Evolutionary conservation across 2,797 vertebrate genomes (phyloP).

Genomic region (Anguilla marmorata): DNA sequence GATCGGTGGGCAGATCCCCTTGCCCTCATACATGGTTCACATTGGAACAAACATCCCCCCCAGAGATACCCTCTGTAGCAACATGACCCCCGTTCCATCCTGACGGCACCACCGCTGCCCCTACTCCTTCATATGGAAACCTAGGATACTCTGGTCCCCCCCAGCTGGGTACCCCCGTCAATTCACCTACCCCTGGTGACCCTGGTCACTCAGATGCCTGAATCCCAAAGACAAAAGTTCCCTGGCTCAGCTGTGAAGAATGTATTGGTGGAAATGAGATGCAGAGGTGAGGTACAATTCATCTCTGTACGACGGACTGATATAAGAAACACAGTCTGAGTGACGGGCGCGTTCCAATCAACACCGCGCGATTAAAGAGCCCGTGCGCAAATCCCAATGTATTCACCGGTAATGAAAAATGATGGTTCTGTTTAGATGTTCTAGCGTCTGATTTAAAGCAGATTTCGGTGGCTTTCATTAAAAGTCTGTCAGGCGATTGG

Average conservation of each 20-base stretch:
- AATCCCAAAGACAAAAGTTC: neutral
- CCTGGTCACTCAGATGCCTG: neutral
- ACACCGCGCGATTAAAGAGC: neutral
- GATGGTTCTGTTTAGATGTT: neutral
- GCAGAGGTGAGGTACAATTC: neutral
- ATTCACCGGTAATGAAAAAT: slow-evolving; percentile 10
- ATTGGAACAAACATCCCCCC: neutral
- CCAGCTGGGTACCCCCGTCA: neutral
- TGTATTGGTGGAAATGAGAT: neutral
- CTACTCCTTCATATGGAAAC: neutral
- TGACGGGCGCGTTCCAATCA: slow-evolving; percentile 2
- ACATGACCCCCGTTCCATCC: neutral
- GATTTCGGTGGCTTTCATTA: neutral
- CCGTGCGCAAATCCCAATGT: neutral
- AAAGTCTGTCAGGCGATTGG: neutral
- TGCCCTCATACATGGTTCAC: neutral
- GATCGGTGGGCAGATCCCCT: neutral
- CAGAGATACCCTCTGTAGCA: neutral
- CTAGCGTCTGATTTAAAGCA: neutral
- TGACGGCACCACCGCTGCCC: neutral
- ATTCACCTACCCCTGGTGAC: neutral
- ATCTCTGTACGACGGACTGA: neutral
- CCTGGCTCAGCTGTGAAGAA: slow-evolving; percentile 13
- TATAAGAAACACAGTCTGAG: neutral
- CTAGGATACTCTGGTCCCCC: neutral